phyloP scores from a whole-genome alignment of 37 sponge, comb jelly and placozoan genomes.

The Aplysina aerophoba region DNA sequence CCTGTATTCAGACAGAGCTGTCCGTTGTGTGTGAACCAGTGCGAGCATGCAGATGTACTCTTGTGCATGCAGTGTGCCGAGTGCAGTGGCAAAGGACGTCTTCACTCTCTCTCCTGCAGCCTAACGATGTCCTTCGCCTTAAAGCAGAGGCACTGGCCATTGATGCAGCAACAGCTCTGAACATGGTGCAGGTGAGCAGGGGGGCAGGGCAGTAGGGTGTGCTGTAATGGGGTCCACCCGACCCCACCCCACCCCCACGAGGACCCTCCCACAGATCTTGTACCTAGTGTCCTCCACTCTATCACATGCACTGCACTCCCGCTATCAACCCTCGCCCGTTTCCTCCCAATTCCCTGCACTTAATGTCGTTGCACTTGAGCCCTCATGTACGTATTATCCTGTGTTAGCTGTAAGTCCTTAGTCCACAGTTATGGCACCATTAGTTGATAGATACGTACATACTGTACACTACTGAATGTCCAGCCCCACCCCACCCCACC shows the following conservation, averaged over 20 bases:
- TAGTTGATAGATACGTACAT: too few species aligned
- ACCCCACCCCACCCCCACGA: too few species aligned
- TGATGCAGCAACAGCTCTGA: conserved; percentile 4
- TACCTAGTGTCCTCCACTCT: background rate
- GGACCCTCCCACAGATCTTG: background rate
- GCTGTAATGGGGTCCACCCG: background rate
- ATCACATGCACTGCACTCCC: background rate
- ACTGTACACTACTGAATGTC: too few species aligned
- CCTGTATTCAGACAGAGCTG: background rate
- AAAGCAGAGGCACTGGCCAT: conserved; percentile 10
- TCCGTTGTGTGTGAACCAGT: background rate
- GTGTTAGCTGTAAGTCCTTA: too few species aligned
- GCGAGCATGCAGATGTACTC: background rate
- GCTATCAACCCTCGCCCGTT: background rate
- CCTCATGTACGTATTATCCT: too few species aligned
- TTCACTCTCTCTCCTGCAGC: background rate
- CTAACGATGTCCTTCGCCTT: background rate
- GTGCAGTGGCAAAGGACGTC: background rate
- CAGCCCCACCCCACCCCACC: too few species aligned
- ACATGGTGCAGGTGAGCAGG: background rate
- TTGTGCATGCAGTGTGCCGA: background rate
- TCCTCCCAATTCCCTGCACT: background rate
- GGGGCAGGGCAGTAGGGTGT: background rate
- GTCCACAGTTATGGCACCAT: too few species aligned
- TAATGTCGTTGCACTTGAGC: too few species aligned